Percentiles rank a stretch among this genome's conserved stretches.
These are phyloP conservation scores for Ceriagrion tenellum DNA, from an alignment of 2,888 invertebrate genomes.

Conservation along the genomic window DNA sequence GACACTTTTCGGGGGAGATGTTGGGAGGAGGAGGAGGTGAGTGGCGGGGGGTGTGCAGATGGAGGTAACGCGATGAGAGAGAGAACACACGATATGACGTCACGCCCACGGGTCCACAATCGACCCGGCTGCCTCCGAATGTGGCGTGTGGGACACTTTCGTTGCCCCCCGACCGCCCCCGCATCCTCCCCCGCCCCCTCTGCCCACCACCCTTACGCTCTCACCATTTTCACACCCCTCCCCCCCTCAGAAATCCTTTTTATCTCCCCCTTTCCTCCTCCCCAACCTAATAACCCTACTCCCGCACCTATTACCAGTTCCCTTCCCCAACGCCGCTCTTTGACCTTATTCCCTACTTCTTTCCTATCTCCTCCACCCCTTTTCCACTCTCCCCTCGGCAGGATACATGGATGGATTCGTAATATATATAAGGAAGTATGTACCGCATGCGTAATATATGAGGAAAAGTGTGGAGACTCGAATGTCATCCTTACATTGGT, in stretches of 20 bases:
- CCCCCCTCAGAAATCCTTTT: slow-evolving; percentile 69
- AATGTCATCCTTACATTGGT: too few species aligned
- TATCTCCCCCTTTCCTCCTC: background rate
- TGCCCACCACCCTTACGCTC: too few species aligned
- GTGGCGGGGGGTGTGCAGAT: background rate
- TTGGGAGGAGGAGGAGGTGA: background rate
- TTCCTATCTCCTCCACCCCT: too few species aligned
- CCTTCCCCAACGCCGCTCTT: too few species aligned
- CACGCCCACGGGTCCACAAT: slow-evolving; percentile 29
- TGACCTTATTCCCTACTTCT: background rate
- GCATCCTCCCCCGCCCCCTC: slow-evolving; percentile 74
- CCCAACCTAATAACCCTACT: background rate
- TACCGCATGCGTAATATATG: too few species aligned
- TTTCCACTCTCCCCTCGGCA: too few species aligned
- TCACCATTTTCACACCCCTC: slow-evolving; percentile 74
- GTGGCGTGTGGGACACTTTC: slow-evolving; percentile 51
- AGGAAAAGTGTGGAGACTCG: too few species aligned
- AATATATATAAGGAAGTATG: too few species aligned
- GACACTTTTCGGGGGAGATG: background rate
- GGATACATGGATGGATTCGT: too few species aligned
- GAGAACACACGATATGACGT: slow-evolving; percentile 17
- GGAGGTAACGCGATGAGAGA: background rate
- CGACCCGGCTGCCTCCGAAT: slow-evolving; percentile 42
- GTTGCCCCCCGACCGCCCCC: slow-evolving; percentile 21
- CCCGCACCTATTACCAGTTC: background rate